Evolutionary conservation across 2,797 vertebrate species (phyloP).

Genomic region (Pseudochaenichthys georgianus): DNA sequence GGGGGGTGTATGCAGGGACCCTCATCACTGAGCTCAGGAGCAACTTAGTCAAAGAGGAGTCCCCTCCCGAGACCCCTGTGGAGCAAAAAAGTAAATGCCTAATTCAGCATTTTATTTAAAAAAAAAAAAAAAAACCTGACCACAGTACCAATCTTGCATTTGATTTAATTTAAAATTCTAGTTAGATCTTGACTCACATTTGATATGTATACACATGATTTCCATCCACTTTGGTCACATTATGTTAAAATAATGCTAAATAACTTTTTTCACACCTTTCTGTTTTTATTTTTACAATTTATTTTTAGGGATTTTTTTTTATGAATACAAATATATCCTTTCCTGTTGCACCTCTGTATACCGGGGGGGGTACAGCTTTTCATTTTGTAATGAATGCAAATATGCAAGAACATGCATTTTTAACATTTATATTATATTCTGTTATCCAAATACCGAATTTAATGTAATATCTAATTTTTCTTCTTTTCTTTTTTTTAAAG

Average conservation of each 20-base stretch:
- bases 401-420: no score
- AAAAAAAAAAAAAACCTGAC: background rate
- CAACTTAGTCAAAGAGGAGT: constrained; percentile 88
- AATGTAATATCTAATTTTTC: background rate
- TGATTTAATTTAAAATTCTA: background rate
- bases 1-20: constrained; percentile 93
- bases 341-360: no score
- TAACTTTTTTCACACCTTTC: background rate
- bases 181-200: background rate
- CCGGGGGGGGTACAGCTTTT: no score
- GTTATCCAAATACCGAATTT: background rate
- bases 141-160: background rate
- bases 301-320: no score
- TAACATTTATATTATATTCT: background rate
- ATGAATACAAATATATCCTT: no score
- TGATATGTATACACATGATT: background rate
- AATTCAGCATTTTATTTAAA: background rate
- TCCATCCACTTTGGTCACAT: background rate
- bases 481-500: constrained; percentile 63
- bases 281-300: background rate
- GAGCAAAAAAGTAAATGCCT: constrained; percentile 76
- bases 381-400: no score
- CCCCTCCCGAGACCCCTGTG: constrained; percentile 76
- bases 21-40: constrained; percentile 89
- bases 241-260: no score